Percentiles rank a stretch among this genome's conserved stretches.
Evolutionary conservation across 37 sponge, comb jelly and placozoan genomes (phyloP).

Genomic region (Sycon ciliatum): DNA sequence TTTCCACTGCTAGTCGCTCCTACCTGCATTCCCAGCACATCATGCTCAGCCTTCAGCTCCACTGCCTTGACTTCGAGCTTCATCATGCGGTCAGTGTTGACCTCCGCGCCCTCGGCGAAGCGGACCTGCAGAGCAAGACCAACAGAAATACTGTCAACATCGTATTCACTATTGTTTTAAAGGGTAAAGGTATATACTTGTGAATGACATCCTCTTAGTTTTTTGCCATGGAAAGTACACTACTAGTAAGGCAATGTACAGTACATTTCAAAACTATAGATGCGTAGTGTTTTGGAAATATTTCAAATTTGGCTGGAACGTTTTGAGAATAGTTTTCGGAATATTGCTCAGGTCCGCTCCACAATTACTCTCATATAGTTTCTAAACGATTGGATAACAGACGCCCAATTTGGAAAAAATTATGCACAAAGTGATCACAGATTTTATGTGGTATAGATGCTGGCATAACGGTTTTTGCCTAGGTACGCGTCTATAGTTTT

Average conservation of each 20-base stretch:
- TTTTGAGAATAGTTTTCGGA: too few relatives aligned
- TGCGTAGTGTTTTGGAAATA: too few relatives aligned
- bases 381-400: too few relatives aligned
- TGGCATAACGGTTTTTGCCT: too few relatives aligned
- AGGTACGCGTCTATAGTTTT: too few relatives aligned
- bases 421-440: too few relatives aligned
- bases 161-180: neutral
- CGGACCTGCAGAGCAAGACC: neutral
- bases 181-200: neutral
- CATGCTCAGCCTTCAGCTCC: slow-evolving; percentile 18
- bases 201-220: neutral
- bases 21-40: slow-evolving; percentile 23
- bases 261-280: neutral
- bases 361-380: too few relatives aligned
- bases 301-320: too few relatives aligned
- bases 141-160: neutral
- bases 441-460: too few relatives aligned
- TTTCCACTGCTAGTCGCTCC: too few relatives aligned
- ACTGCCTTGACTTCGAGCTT: slow-evolving; percentile 22
- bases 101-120: slow-evolving; percentile 10
- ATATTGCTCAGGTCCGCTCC: too few relatives aligned
- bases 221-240: neutral
- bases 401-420: too few relatives aligned
- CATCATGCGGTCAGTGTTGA: slow-evolving; percentile 9
- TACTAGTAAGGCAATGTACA: neutral